Conservation (phyloP, 1,140 invertebrate species). For the Drosophila cardini region DNA sequence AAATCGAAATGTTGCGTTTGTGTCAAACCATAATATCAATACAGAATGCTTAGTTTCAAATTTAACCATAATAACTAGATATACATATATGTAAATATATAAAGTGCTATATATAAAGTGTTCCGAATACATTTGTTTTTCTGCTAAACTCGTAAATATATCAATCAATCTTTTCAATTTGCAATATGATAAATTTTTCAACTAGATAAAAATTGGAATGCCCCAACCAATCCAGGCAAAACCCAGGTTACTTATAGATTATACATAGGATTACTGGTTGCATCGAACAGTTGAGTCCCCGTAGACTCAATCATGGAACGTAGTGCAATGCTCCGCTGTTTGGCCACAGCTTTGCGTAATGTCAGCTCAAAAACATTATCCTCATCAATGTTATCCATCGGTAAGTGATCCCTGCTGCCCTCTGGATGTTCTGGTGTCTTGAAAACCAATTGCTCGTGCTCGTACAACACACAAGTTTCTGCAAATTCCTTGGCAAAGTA, state of each 20-base stretch:
- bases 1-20: constrained; percentile 66
- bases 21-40: constrained; percentile 63
- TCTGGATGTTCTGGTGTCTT: constrained; percentile 51
- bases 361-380: constrained; percentile 81
- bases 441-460: constrained; percentile 70
- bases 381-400: constrained; percentile 83
- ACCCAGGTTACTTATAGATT: constrained; percentile 60
- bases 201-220: constrained; percentile 51
- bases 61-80: constrained; percentile 34
- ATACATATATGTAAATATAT: constrained; percentile 39
- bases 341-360: constrained; percentile 79
- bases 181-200: constrained; percentile 64
- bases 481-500: constrained; percentile 78
- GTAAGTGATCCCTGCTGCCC: constrained; percentile 58
- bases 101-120: constrained; percentile 44
- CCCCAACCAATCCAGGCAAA: neutral
- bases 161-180: constrained; percentile 74
- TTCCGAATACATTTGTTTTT: constrained; percentile 35
- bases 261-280: constrained; percentile 83
- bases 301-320: constrained; percentile 83
- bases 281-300: constrained; percentile 81
- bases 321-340: constrained; percentile 79
- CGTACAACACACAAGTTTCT: constrained; percentile 69
- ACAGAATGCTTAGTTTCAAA: constrained; percentile 43
- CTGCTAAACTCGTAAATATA: constrained; percentile 25